Conservation (phyloP, 2,888 invertebrate genomes). For the Nomada ruficornis region DNA sequence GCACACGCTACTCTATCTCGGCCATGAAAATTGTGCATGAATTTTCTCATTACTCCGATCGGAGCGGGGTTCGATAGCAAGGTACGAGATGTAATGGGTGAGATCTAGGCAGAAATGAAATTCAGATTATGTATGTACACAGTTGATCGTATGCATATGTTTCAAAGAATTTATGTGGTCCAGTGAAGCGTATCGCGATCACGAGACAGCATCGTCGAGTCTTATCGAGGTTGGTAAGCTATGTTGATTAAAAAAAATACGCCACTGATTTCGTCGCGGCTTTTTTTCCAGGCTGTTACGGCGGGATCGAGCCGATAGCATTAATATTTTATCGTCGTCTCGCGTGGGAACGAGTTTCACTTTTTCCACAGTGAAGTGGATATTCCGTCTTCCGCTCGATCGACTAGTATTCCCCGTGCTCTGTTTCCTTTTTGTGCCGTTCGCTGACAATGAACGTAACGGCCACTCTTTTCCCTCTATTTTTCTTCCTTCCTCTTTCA, state of each 20-base stretch:
- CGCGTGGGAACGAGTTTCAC: conserved; percentile 32
- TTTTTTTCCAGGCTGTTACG: not conserved
- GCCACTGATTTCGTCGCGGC: not conserved
- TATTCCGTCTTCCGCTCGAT: conserved; percentile 54
- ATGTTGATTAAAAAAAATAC: not conserved
- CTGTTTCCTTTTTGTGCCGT: conserved; percentile 45
- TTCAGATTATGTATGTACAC: not conserved
- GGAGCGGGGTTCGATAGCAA: not conserved
- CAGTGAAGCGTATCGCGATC: conserved; percentile 2
- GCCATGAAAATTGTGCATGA: conserved; percentile 6
- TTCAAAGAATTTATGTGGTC: not conserved
- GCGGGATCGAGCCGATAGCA: conserved; percentile 10
- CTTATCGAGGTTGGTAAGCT: not conserved
- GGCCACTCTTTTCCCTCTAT: not conserved
- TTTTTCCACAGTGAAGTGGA: conserved; percentile 45
- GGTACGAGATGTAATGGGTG: not conserved
- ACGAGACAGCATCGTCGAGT: not conserved
- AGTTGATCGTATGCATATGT: not conserved
- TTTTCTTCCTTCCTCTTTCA: not conserved
- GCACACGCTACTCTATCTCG: conserved; percentile 19
- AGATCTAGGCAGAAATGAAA: not conserved
- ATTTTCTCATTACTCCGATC: not conserved
- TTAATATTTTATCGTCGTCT: conserved; percentile 47
- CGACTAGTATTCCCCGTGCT: conserved; percentile 43
- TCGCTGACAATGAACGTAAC: conserved; percentile 44